These are phyloP conservation scores for Cordylochernes scorpioides DNA, from an alignment of 2,888 invertebrate genomes.

Conservation along the genomic window DNA sequence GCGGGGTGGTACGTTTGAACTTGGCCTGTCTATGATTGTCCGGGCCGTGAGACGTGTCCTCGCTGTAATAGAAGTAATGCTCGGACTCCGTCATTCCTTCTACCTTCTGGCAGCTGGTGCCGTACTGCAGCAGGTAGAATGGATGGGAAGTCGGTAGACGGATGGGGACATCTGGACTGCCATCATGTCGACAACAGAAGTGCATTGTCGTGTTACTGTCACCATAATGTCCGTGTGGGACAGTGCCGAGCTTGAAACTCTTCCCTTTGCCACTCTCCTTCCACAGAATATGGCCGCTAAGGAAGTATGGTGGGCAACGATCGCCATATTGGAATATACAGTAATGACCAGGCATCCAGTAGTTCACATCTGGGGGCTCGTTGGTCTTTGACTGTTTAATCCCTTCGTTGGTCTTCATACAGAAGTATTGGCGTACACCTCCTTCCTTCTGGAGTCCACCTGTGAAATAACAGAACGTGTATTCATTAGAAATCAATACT, in stretches of 20 bases:
- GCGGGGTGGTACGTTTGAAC: conserved; percentile 15
- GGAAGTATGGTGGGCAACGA: conserved; percentile 14
- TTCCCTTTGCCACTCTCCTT: conserved; percentile 7
- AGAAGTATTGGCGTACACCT: conserved; percentile 16
- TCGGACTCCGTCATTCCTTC: conserved; percentile 16
- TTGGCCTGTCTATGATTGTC: conserved; percentile 3
- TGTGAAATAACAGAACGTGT: conserved; percentile 1
- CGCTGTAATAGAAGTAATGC: conserved; percentile 16
- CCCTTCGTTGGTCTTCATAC: conserved; percentile 7
- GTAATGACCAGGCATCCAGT: conserved; percentile 16
- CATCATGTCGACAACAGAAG: conserved; percentile 17
- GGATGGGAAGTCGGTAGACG: conserved; percentile 15
- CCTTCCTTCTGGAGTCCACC: conserved; percentile 11
- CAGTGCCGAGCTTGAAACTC: conserved; percentile 1
- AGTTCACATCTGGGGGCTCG: too few relatives aligned
- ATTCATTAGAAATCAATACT: background rate
- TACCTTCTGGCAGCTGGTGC: conserved; percentile 16
- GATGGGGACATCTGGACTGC: conserved; percentile 14
- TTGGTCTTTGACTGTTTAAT: too few relatives aligned
- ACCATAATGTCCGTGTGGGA: conserved; percentile 12
- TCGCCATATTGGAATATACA: conserved; percentile 15
- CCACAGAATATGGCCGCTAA: conserved; percentile 15
- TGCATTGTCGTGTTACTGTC: conserved; percentile 14
- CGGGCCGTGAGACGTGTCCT: conserved; percentile 14
- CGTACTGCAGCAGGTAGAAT: conserved; percentile 16